Conservation (phyloP, 1,140 invertebrate species). For the Drosophila ogumai region DNA sequence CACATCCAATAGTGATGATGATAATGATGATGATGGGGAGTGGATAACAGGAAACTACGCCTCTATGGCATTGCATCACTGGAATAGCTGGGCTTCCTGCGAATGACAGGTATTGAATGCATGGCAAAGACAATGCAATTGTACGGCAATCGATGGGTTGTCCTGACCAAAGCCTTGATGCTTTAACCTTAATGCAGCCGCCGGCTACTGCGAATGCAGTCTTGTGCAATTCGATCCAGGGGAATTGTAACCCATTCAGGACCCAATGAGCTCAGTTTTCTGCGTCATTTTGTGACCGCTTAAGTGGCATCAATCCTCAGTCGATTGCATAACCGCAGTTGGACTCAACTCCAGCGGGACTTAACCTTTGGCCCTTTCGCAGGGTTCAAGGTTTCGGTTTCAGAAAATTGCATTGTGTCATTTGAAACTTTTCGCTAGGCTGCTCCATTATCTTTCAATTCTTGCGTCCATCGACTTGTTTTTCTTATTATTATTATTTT, state of each 20-base stretch:
- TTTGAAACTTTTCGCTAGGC: constrained; percentile 42
- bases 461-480: constrained; percentile 6
- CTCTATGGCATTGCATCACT: constrained; percentile 59
- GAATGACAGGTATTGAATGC: constrained; percentile 51
- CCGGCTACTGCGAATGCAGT: constrained; percentile 3
- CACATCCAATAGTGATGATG: not conserved
- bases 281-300: constrained; percentile 25
- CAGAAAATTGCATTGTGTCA: constrained; percentile 51
- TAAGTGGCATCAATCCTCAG: constrained; percentile 21
- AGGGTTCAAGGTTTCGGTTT: constrained; percentile 52
- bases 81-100: constrained; percentile 17
- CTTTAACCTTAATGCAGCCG: constrained; percentile 41
- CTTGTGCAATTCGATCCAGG: constrained; percentile 24
- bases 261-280: not conserved
- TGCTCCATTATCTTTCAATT: constrained; percentile 44
- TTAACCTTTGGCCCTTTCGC: constrained; percentile 44
- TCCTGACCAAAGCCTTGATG: constrained; percentile 34
- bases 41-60: constrained; percentile 9
- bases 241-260: constrained; percentile 3
- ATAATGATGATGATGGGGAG: not conserved
- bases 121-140: constrained; percentile 38
- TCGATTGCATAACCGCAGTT: constrained; percentile 50
- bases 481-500: not conserved
- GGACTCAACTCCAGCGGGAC: constrained; percentile 1
- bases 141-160: constrained; percentile 57